phyloP scores from a whole-genome alignment of 1,140 invertebrate genomes.

The Drosophila sulfurigaster region DNA sequence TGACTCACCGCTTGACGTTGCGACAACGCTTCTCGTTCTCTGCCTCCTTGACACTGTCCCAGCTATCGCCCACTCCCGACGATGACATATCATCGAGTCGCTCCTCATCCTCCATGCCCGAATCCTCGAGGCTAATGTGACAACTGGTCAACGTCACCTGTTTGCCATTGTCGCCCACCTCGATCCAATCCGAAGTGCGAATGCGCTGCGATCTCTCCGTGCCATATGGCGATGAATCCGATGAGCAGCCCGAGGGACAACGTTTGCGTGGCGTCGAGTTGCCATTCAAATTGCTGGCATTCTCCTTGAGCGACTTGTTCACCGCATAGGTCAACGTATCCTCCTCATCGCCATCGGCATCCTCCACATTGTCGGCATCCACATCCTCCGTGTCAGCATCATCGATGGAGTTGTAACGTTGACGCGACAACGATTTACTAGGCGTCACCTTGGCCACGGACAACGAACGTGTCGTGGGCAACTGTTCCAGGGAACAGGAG shows the following conservation, averaged over 20 bases:
- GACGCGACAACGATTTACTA: slow-evolving; percentile 57
- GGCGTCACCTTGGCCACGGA: slow-evolving; percentile 27
- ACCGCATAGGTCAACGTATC: slow-evolving; percentile 68
- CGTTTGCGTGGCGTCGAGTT: slow-evolving; percentile 68
- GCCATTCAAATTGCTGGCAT: slow-evolving; percentile 39
- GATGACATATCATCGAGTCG: slow-evolving; percentile 83
- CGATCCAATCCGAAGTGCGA: slow-evolving; percentile 83
- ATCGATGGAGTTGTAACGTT: slow-evolving; percentile 75
- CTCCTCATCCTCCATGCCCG: slow-evolving; percentile 84
- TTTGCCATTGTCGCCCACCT: slow-evolving; percentile 84
- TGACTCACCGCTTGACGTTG: slow-evolving; percentile 79
- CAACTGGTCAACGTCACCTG: slow-evolving; percentile 81
- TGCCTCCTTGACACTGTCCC: slow-evolving; percentile 84
- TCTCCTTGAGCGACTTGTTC: slow-evolving; percentile 65
- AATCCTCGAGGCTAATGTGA: slow-evolving; percentile 84
- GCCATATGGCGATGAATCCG: slow-evolving; percentile 84
- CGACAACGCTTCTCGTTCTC: slow-evolving; percentile 77
- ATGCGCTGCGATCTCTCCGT: slow-evolving; percentile 83
- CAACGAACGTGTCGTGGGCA: slow-evolving; percentile 51
- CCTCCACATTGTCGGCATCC: slow-evolving; percentile 80
- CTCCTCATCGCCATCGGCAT: slow-evolving; percentile 76
- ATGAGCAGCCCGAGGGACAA: slow-evolving; percentile 82
- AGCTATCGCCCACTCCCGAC: slow-evolving; percentile 84
- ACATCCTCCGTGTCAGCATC: slow-evolving; percentile 76
- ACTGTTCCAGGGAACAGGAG: slow-evolving; percentile 77